phyloP scores from a whole-genome alignment of 1,140 invertebrate species.

The Diachasmimorpha longicaudata region DNA sequence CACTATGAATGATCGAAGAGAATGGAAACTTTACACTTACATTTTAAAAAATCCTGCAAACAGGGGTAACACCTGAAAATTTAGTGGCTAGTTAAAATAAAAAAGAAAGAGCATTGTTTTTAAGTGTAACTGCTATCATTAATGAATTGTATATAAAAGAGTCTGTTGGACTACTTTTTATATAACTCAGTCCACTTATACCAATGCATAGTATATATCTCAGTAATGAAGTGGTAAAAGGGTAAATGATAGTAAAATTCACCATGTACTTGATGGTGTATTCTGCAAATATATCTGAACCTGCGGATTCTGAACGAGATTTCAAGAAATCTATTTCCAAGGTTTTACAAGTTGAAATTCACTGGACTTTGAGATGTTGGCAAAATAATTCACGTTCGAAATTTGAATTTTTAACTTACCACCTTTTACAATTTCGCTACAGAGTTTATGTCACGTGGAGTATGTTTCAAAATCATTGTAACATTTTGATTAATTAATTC shows the following conservation, averaged over 20 bases:
- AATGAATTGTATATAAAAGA: background rate
- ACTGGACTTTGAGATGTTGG: background rate
- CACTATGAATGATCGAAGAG: background rate
- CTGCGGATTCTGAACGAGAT: background rate
- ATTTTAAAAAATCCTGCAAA: background rate
- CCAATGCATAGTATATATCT: background rate
- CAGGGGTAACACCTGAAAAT: background rate
- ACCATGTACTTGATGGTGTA: background rate
- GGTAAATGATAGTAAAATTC: background rate
- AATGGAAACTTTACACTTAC: background rate
- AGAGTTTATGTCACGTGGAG: background rate
- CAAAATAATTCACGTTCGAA: background rate
- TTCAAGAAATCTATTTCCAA: too few species aligned
- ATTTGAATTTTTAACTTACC: background rate
- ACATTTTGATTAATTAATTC: background rate
- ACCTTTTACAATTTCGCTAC: background rate
- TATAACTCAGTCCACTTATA: constrained; percentile 22
- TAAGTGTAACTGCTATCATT: constrained; percentile 32
- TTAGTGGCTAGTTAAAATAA: background rate
- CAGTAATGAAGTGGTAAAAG: background rate
- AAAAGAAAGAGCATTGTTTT: constrained; percentile 23
- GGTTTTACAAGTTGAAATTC: too few species aligned
- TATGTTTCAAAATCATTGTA: background rate
- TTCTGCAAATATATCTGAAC: background rate
- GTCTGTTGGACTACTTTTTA: background rate